Evolutionary conservation across 37 sponge, comb jelly and placozoan genomes (phyloP), one percentile per base, ranked within the genome.

Genomic region (Aphrocallistes beatrix): DNA sequence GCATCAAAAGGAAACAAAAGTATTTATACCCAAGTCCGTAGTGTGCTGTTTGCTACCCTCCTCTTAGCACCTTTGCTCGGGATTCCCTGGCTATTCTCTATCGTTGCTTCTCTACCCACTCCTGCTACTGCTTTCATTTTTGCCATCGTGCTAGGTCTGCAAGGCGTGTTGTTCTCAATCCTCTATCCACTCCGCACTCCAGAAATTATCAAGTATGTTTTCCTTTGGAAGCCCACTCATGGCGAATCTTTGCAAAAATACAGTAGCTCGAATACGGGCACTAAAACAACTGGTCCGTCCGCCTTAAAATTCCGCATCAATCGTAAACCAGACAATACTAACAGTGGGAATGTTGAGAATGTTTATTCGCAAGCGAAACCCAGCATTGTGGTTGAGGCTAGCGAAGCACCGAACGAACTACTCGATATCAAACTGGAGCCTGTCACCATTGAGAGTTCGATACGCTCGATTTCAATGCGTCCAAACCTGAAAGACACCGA

Each of bases 51-150:
- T 28, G 75, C 75, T 13, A 60, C 75, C 8, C n/a, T 60, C 3
- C 6, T 13, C n/a, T 30, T 60, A 60, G 75, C 75, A 32, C 75
- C 75, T 25, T 30, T 60, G 10, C 75, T 60, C n/a, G 8, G 75
- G 6, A 21, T 60, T 60, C 75, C 75, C 21, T 60, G 75, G 75
- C 34, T 60, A 3, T 60, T 60, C 75, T 60, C 75, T 3, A 30
- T 60, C 3, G 10, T 60, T 28, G 75, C 75, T 28, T 19, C 8
- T 60, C 1, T 60, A 8, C 75, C 75, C n/a, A 60, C 75, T 60
- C 75, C 75, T 25, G 75, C 75, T 21, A 60, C 75, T 60, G 75
- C 75, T 3, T 60, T 60, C 75, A 60, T 60, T 25, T 60, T 60
- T 30, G n/a, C 75, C 25, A 60, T 60, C 21, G 21, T 60, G n/a